Percentiles rank a stretch among this genome's conserved stretches.
Conservation (phyloP, 2,888 invertebrate species). For the Parnassius smintheus region DNA sequence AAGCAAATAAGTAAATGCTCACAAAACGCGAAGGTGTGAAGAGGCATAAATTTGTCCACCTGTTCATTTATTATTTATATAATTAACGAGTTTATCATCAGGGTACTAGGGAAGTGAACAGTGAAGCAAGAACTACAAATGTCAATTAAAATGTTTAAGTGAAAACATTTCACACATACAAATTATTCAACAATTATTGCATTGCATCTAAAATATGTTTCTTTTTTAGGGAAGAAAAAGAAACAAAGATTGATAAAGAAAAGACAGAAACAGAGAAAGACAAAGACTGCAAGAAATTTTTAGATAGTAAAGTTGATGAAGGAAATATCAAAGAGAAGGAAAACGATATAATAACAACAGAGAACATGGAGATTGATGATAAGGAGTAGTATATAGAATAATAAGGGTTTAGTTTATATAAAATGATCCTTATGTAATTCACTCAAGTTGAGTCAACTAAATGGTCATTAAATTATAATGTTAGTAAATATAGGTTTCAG, state of each 20-base stretch:
- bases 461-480: neutral
- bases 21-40: too few species aligned
- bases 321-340: slow-evolving; percentile 25
- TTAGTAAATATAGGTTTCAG: neutral
- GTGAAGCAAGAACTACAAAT: too few species aligned
- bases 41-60: too few species aligned
- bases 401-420: neutral
- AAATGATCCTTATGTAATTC: neutral
- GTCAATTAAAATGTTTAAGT: too few species aligned
- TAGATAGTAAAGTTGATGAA: slow-evolving; percentile 12
- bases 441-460: neutral
- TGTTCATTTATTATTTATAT: too few species aligned
- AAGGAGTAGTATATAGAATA: slow-evolving; percentile 31
- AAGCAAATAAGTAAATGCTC: too few species aligned
- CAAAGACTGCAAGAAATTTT: slow-evolving; percentile 22
- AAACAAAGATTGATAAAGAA: slow-evolving; percentile 37
- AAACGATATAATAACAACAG: slow-evolving; percentile 34
- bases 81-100: too few species aligned
- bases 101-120: too few species aligned
- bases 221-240: slow-evolving; percentile 42
- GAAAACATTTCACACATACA: too few species aligned
- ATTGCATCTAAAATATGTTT: slow-evolving; percentile 1
- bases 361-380: slow-evolving; percentile 43
- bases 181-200: too few species aligned
- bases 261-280: slow-evolving; percentile 27